Percentiles rank a stretch among this genome's conserved stretches.
phyloP scores from a whole-genome alignment of 2,888 invertebrate genomes.

The Macrostomum cliftonense region DNA sequence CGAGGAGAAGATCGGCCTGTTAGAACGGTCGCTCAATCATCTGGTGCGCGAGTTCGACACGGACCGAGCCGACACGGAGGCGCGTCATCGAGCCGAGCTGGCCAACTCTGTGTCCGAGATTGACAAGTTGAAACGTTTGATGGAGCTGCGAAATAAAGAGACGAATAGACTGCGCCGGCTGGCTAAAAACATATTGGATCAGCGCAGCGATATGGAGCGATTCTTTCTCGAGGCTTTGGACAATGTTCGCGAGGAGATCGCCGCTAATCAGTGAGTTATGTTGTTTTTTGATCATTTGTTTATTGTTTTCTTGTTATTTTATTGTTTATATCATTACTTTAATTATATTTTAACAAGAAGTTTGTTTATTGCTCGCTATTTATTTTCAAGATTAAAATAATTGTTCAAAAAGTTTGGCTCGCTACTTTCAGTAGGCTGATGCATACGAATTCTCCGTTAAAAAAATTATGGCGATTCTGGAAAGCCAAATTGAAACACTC shows the following conservation, averaged over 20 bases:
- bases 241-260: slow-evolving; percentile 30
- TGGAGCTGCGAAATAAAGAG: slow-evolving; percentile 33
- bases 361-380: no score
- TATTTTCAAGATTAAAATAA: no score
- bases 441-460: no score
- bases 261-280: slow-evolving; percentile 28
- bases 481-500: no score
- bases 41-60: slow-evolving; percentile 31
- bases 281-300: neutral
- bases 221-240: slow-evolving; percentile 34
- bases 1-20: slow-evolving; percentile 25
- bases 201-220: slow-evolving; percentile 33
- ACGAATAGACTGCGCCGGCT: slow-evolving; percentile 33
- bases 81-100: slow-evolving; percentile 21
- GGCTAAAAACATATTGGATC: slow-evolving; percentile 34
- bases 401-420: no score
- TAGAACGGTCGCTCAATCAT: slow-evolving; percentile 32
- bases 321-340: neutral
- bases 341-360: no score
- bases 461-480: no score
- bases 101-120: slow-evolving; percentile 27
- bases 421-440: no score
- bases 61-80: slow-evolving; percentile 19
- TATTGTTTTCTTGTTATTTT: neutral
- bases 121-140: slow-evolving; percentile 27